Percentiles rank a stretch among this genome's conserved stretches.
Evolutionary conservation across 1,140 invertebrate species (phyloP).

Genomic region (Cardiocondyla obscurior): DNA sequence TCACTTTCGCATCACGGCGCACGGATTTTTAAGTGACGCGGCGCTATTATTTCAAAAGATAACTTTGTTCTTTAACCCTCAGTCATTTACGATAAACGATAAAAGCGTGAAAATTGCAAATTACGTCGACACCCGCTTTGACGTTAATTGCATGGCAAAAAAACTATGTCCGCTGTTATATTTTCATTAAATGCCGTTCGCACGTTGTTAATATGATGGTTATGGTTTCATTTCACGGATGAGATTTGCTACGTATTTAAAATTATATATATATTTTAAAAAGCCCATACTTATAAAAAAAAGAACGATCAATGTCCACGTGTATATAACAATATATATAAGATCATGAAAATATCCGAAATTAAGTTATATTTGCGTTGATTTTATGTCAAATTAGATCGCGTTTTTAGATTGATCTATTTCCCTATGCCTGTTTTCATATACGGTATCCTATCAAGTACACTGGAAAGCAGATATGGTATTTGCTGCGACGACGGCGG

Average conservation of each 20-base stretch:
- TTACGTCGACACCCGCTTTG: slow-evolving; percentile 51
- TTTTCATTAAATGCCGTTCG: slow-evolving; percentile 51
- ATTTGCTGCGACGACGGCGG: too few relatives aligned
- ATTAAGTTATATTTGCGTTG: too few relatives aligned
- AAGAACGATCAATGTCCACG: slow-evolving; percentile 9
- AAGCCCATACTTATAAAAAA: slow-evolving; percentile 1
- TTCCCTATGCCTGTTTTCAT: too few relatives aligned
- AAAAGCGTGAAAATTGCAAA: slow-evolving; percentile 55
- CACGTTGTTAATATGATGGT: slow-evolving; percentile 34
- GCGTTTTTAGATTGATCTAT: neutral
- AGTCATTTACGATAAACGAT: slow-evolving; percentile 54
- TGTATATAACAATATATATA: too few relatives aligned
- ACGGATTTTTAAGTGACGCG: slow-evolving; percentile 40
- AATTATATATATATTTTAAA: slow-evolving; percentile 54
- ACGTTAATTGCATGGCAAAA: slow-evolving; percentile 50
- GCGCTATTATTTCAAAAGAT: slow-evolving; percentile 52
- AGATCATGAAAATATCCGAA: too few relatives aligned
- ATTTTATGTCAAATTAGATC: neutral
- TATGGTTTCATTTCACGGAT: slow-evolving; percentile 32
- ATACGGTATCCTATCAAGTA: too few relatives aligned
- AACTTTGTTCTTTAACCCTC: slow-evolving; percentile 53
- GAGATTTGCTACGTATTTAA: slow-evolving; percentile 30
- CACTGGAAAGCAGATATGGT: too few relatives aligned
- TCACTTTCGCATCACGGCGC: slow-evolving; percentile 8
- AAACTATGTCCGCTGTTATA: slow-evolving; percentile 50